Percentiles rank a stretch among this genome's conserved stretches.
phyloP scores from a whole-genome alignment of 2,888 invertebrate species.

The Spilarctia lutea region DNA sequence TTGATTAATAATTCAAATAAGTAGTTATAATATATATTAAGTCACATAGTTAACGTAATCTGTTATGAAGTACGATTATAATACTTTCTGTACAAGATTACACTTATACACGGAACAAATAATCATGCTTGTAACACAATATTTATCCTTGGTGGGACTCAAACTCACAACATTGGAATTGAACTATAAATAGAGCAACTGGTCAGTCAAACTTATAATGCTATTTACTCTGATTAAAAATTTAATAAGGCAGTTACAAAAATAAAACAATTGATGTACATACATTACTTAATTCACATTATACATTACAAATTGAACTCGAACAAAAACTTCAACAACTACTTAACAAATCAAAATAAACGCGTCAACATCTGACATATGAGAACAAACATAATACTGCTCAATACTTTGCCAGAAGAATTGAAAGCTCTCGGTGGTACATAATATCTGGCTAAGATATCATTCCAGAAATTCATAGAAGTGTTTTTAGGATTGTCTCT shows the following conservation, averaged over 20 bases:
- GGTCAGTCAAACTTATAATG: background rate
- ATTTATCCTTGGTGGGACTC: background rate
- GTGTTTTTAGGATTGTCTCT: conserved; percentile 61
- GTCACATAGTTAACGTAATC: background rate
- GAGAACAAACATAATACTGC: conserved; percentile 47
- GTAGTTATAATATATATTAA: too few relatives aligned
- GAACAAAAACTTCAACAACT: background rate
- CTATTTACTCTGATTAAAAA: background rate
- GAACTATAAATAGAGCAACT: background rate
- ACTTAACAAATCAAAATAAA: conserved; percentile 43
- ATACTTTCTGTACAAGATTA: background rate
- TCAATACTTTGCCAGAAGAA: conserved; percentile 45
- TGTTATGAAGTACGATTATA: background rate
- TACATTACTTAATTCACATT: background rate
- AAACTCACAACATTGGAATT: background rate
- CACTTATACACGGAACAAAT: background rate
- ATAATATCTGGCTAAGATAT: conserved; percentile 59
- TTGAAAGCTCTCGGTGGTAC: conserved; percentile 54
- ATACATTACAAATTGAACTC: background rate
- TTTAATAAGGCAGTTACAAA: background rate
- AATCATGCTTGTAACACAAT: background rate
- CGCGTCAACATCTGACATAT: conserved; percentile 50
- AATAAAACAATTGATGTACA: background rate
- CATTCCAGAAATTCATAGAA: conserved; percentile 63
- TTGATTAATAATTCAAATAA: background rate